phyloP scores from a whole-genome alignment of 2,797 vertebrate genomes.

The Melanotaenia nigrans region DNA sequence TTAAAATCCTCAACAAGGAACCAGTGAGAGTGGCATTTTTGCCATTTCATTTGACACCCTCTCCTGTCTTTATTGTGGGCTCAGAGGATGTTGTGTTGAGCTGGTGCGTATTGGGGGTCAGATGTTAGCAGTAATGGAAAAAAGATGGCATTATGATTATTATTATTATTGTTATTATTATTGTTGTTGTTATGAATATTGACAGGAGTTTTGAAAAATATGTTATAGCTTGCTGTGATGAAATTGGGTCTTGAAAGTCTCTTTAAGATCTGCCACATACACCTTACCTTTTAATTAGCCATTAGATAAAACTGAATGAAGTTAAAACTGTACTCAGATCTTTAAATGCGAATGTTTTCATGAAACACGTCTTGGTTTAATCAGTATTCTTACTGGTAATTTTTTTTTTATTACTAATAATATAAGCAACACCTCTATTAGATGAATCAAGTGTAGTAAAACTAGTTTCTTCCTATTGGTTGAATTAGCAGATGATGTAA shows the following conservation, averaged over 20 bases:
- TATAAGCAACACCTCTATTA: neutral
- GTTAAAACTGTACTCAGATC: neutral
- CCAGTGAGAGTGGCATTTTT: slow-evolving; percentile 45
- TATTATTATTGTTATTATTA: slow-evolving; percentile 1
- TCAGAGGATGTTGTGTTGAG: slow-evolving; percentile 42
- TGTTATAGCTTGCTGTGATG: neutral
- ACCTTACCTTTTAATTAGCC: neutral
- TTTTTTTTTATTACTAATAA: neutral
- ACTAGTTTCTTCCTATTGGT: neutral
- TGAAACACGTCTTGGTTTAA: neutral
- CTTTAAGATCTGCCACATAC: neutral
- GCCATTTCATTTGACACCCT: slow-evolving; percentile 62
- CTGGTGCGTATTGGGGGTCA: slow-evolving; percentile 44
- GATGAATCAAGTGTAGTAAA: neutral
- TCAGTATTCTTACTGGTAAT: neutral
- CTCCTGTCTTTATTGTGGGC: slow-evolving; percentile 35
- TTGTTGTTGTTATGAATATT: neutral
- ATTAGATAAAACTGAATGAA: neutral
- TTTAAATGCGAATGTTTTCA: neutral
- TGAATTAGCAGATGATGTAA: neutral
- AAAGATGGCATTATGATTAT: neutral
- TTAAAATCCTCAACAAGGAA: slow-evolving; percentile 68
- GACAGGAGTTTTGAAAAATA: neutral
- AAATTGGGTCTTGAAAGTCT: neutral
- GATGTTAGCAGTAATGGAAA: slow-evolving; percentile 23